Percentiles rank a stretch among this genome's conserved stretches.
These are phyloP conservation scores for Lumbricus terrestris DNA, from an alignment of 2,888 invertebrate species.

Conservation along the genomic window DNA sequence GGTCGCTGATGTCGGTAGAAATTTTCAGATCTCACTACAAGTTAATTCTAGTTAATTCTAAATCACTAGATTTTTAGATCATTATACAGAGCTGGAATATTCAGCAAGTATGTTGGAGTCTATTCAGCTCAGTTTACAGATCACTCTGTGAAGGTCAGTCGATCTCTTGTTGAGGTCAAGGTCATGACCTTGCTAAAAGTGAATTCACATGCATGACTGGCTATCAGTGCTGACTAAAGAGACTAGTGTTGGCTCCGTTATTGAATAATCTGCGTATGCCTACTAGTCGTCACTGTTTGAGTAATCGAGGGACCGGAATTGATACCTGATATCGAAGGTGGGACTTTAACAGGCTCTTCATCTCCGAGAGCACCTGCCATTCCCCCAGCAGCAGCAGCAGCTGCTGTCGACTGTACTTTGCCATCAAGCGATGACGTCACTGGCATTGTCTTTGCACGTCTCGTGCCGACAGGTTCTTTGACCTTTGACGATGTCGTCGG, in stretches of 20 bases:
- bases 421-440: background rate
- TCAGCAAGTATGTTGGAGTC: no score
- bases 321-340: background rate
- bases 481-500: background rate
- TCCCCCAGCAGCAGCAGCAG: background rate
- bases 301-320: background rate
- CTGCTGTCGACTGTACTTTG: background rate
- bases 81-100: background rate
- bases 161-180: background rate
- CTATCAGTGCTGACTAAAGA: background rate
- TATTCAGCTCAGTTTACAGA: background rate
- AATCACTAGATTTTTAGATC: background rate
- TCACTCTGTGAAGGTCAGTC: background rate
- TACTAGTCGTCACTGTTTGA: background rate
- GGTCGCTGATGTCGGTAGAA: no score
- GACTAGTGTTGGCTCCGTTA: background rate
- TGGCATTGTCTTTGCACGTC: background rate
- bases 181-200: background rate
- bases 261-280: background rate
- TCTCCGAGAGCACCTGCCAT: background rate
- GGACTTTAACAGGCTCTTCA: background rate
- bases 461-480: background rate
- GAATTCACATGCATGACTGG: background rate
- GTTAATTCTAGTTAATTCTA: background rate
- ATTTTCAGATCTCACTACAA: no score